These are phyloP conservation scores for Halcyon chelicuti DNA, from an alignment of 2,797 vertebrate species.

Conservation along the genomic window DNA sequence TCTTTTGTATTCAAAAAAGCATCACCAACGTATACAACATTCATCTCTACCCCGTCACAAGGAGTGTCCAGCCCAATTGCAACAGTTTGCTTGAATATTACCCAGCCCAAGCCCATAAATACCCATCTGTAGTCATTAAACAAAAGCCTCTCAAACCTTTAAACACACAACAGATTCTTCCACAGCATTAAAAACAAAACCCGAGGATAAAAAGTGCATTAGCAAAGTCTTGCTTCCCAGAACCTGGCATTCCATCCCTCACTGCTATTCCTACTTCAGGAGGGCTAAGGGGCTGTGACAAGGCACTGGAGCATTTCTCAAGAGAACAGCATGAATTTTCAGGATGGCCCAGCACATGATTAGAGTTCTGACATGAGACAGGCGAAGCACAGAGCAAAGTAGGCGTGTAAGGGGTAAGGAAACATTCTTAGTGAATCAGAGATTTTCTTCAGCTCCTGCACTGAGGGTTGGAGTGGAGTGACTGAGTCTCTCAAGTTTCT, in stretches of 20 bases:
- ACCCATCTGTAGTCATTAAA: neutral
- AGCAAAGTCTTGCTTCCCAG: neutral
- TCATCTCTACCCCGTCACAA: neutral
- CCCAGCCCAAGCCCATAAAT: neutral
- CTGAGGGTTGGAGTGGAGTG: neutral
- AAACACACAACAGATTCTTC: neutral
- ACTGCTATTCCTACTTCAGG: neutral
- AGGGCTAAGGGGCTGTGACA: neutral
- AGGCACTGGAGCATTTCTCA: neutral
- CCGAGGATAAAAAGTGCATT: neutral
- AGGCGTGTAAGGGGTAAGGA: neutral
- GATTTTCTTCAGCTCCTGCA: neutral
- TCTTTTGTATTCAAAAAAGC: neutral
- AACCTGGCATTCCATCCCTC: neutral
- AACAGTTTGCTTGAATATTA: neutral
- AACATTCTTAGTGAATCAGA: fast-evolving
- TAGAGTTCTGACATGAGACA: neutral
- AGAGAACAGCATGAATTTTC: neutral
- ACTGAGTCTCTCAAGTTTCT: neutral
- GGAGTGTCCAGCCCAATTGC: neutral
- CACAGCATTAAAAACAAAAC: neutral
- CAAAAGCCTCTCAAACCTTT: slow-evolving; percentile 3
- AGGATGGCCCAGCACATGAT: neutral
- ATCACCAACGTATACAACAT: neutral
- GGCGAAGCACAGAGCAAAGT: neutral